These are phyloP conservation scores for Octodon degus DNA, from an alignment of 2,113 vertebrate species.

Conservation along the genomic window DNA sequence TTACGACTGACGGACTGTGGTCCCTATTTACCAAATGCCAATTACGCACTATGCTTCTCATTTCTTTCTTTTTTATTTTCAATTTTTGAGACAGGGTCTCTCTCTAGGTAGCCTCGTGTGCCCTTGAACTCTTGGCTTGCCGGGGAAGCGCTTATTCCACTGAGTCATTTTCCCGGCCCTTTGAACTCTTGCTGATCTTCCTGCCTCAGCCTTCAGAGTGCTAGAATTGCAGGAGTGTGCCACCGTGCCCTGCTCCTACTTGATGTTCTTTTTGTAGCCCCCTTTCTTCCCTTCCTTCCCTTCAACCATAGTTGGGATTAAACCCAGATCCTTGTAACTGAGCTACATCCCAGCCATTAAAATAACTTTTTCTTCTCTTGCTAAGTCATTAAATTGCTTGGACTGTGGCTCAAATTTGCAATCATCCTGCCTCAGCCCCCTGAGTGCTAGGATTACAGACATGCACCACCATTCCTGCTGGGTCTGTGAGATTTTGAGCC, in stretches of 20 bases:
- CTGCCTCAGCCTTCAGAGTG: neutral
- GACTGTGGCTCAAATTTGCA: neutral
- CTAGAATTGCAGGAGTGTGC: neutral
- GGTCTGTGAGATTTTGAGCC: neutral
- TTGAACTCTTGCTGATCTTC: neutral
- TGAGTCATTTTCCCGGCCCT: too few relatives aligned
- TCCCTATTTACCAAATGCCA: neutral
- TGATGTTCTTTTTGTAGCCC: neutral
- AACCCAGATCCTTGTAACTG: neutral
- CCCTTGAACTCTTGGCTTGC: neutral
- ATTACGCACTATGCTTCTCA: neutral
- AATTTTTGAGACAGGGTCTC: neutral
- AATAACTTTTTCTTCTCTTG: neutral
- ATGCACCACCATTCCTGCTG: neutral
- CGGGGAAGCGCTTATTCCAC: too few relatives aligned
- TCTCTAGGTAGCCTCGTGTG: neutral
- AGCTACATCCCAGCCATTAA: neutral
- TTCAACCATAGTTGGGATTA: neutral
- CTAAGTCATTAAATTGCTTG: neutral
- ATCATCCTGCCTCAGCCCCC: neutral
- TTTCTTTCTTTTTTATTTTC: neutral
- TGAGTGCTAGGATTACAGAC: neutral
- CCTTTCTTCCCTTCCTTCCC: fast-evolving
- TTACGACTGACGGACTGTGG: neutral
- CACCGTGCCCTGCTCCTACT: neutral